These are phyloP conservation scores for Agapornis canus DNA, from an alignment of 2,797 vertebrate species.

Conservation along the genomic window DNA sequence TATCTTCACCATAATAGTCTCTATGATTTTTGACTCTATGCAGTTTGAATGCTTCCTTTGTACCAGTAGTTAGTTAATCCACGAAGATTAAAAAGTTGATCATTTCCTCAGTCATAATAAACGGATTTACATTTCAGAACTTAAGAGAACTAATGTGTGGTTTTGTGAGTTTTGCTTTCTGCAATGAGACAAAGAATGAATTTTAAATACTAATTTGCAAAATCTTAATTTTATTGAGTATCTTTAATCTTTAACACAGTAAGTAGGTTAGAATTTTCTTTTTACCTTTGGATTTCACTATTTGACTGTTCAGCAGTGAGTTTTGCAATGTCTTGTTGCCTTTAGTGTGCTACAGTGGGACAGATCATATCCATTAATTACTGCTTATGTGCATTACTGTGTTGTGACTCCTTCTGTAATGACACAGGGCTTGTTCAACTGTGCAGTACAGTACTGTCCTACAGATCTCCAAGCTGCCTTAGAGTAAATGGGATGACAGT, in stretches of 20 bases:
- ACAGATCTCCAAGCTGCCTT: neutral
- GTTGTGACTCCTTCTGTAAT: neutral
- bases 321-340: neutral
- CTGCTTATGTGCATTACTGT: neutral
- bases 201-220: neutral
- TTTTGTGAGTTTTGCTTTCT: neutral
- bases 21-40: neutral
- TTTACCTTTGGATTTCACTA: neutral
- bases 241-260: neutral
- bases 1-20: neutral
- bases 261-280: neutral
- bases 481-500: neutral
- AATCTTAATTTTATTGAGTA: neutral
- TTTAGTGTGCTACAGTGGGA: neutral
- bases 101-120: neutral
- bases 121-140: neutral
- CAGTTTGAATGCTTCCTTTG: neutral
- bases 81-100: neutral
- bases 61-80: neutral
- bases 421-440: fast-evolving
- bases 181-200: neutral
- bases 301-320: neutral
- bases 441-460: neutral
- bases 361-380: neutral
- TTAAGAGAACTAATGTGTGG: neutral